phyloP scores from a whole-genome alignment of 53 echinoderm and acorn worm species.

The Holothuria leucospilota region DNA sequence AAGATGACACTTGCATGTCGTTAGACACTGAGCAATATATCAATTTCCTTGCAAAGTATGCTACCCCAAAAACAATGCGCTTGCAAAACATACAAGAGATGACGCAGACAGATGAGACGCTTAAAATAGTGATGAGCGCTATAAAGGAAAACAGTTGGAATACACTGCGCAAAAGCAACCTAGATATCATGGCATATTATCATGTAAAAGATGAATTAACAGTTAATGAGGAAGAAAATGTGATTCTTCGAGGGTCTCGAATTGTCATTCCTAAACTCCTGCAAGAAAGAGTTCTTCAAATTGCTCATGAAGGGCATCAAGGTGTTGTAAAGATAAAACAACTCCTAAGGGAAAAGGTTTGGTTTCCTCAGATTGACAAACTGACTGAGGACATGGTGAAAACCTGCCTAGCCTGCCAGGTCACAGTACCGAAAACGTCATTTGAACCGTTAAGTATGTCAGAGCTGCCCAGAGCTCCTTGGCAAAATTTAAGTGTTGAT shows the following conservation, averaged over 20 bases:
- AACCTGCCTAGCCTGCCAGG: constrained; percentile 63
- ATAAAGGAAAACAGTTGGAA: constrained; percentile 23
- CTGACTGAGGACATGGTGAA: constrained; percentile 19
- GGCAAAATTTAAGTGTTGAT: background rate
- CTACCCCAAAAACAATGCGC: constrained; percentile 53
- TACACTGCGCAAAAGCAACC: background rate
- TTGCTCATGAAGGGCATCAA: constrained; percentile 59
- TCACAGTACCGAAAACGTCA: constrained; percentile 42
- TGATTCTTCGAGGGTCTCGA: constrained; percentile 16
- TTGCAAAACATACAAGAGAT: constrained; percentile 8
- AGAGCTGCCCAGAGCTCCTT: constrained; percentile 18
- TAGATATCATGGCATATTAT: constrained; percentile 7
- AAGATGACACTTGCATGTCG: background rate
- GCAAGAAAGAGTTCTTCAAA: constrained; percentile 16
- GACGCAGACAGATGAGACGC: constrained; percentile 2
- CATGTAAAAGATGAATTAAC: constrained; percentile 29
- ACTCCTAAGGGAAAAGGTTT: constrained; percentile 9
- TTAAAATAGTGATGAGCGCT: constrained; percentile 26
- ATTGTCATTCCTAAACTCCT: constrained; percentile 40
- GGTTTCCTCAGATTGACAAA: constrained; percentile 43
- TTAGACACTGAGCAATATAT: constrained; percentile 52
- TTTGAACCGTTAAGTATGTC: constrained; percentile 13
- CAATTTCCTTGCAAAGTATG: constrained; percentile 45
- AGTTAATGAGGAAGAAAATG: constrained; percentile 19
- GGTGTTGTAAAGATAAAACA: constrained; percentile 49